Conservation (phyloP, 2,113 vertebrate genomes). For the Notarius quadriscutis region DNA sequence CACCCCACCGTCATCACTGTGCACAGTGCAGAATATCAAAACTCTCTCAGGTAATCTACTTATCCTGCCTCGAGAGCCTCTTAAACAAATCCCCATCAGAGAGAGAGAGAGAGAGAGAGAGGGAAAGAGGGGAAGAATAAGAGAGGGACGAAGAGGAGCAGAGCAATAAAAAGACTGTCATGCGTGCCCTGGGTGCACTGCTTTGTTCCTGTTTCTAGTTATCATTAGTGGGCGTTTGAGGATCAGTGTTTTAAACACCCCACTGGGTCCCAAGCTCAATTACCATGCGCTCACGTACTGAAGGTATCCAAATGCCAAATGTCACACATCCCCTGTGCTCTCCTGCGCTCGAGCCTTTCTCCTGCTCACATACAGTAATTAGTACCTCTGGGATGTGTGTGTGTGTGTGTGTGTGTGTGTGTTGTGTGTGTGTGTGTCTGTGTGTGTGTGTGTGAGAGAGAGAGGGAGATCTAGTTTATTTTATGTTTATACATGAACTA, state of each 20-base stretch:
- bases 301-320: slow-evolving; percentile 75
- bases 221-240: slow-evolving; percentile 69
- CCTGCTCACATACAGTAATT: slow-evolving; percentile 69
- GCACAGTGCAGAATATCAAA: slow-evolving; percentile 67
- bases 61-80: slow-evolving; percentile 66
- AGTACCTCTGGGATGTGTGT: slow-evolving; percentile 75
- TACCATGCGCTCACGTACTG: slow-evolving; percentile 67
- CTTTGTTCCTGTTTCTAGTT: slow-evolving; percentile 63
- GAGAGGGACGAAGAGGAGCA: slow-evolving; percentile 27
- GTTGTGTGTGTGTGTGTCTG: background rate
- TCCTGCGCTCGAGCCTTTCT: slow-evolving; percentile 60
- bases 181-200: slow-evolving; percentile 33
- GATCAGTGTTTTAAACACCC: slow-evolving; percentile 61
- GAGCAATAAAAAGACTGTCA: slow-evolving; percentile 49
- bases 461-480: background rate
- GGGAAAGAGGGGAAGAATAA: slow-evolving; percentile 17
- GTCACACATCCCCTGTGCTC: slow-evolving; percentile 62
- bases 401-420: slow-evolving; percentile 52
- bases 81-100: slow-evolving; percentile 63
- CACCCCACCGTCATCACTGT: slow-evolving; percentile 55
- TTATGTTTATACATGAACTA: background rate
- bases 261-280: slow-evolving; percentile 69
- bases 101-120: slow-evolving; percentile 27
- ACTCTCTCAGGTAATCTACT: slow-evolving; percentile 66
- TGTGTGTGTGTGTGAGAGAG: background rate